phyloP scores from a whole-genome alignment of 2,797 vertebrate genomes.

The Cirrhinus mrigala region DNA sequence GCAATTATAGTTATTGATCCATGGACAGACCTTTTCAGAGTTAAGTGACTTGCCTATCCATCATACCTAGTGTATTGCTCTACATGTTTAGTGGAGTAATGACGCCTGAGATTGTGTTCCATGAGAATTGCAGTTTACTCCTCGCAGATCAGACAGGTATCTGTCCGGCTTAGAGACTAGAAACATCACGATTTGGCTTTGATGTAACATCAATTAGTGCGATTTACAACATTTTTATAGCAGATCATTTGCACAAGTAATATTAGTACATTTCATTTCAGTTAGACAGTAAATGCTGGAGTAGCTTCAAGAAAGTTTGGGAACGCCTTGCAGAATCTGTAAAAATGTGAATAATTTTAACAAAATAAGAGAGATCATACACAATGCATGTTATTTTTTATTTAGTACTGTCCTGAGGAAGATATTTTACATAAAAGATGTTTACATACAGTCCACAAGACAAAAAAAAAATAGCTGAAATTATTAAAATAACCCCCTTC shows the following conservation, averaged over 20 bases:
- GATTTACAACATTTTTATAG: neutral
- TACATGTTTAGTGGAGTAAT: slow-evolving; percentile 7
- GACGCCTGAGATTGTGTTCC: neutral
- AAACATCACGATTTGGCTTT: neutral
- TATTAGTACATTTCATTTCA: neutral
- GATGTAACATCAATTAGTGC: neutral
- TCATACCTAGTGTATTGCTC: neutral
- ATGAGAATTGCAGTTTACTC: neutral
- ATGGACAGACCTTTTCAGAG: neutral
- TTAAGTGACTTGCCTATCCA: neutral
- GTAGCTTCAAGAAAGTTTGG: neutral
- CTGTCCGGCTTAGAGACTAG: neutral
- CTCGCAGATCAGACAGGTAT: neutral
- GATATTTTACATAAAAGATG: no score
- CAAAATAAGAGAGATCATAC: no score
- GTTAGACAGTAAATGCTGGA: neutral
- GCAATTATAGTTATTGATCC: neutral
- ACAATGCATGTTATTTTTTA: no score
- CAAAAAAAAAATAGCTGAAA: no score
- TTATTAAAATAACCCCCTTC: no score
- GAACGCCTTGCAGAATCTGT: no score
- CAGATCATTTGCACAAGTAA: neutral
- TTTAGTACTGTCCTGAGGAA: no score
- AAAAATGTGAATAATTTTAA: no score
- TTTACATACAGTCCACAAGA: no score